These are phyloP conservation scores for Hirtodrosophila confusa DNA, from an alignment of 2,888 invertebrate species.

Conservation along the genomic window DNA sequence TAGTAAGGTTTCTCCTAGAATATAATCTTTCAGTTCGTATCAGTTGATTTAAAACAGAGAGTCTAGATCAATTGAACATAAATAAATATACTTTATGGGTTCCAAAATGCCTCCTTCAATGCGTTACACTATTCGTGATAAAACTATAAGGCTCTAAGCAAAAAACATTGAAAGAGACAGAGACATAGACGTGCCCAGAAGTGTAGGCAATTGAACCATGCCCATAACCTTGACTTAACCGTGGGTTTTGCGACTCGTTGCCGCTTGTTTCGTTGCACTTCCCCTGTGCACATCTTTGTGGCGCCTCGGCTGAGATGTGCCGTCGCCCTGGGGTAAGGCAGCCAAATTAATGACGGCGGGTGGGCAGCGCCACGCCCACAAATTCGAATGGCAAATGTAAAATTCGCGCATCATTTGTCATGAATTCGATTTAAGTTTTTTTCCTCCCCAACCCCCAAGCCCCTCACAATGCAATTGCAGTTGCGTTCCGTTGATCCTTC, in stretches of 20 bases:
- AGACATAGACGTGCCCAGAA: constrained; percentile 20
- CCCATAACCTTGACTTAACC: constrained; percentile 72
- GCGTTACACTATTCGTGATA: too few species aligned
- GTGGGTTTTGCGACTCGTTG: constrained; percentile 41
- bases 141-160: not conserved
- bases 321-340: not conserved
- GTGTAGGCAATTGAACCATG: constrained; percentile 73
- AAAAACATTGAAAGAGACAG: not conserved
- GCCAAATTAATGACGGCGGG: constrained; percentile 16
- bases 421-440: constrained; percentile 75
- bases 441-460: not conserved
- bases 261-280: constrained; percentile 35
- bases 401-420: constrained; percentile 78
- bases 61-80: too few species aligned
- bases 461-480: constrained; percentile 22
- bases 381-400: constrained; percentile 44
- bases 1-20: too few species aligned
- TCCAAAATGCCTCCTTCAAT: too few species aligned
- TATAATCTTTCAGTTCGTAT: too few species aligned
- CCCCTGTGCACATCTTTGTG: constrained; percentile 10
- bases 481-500: constrained; percentile 26
- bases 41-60: too few species aligned
- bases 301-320: not conserved
- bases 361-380: constrained; percentile 15
- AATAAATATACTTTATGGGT: too few species aligned